These are phyloP conservation scores for Megalops atlanticus DNA, from an alignment of 2,113 vertebrate species.

Conservation along the genomic window DNA sequence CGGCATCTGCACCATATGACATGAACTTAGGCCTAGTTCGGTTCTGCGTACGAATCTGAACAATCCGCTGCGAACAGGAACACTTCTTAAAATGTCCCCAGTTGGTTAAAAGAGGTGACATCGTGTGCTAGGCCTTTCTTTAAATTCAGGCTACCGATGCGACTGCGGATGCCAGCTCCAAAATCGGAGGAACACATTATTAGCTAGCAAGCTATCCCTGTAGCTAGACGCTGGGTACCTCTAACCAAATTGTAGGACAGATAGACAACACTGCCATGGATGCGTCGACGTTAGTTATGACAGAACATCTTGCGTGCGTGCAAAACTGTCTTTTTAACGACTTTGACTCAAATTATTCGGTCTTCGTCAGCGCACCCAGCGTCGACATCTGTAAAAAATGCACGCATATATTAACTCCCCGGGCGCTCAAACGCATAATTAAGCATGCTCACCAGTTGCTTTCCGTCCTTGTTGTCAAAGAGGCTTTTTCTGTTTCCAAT, in stretches of 20 bases:
- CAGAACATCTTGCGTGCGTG: not conserved
- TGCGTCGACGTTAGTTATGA: not conserved
- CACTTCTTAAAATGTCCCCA: not conserved
- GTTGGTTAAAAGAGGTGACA: not conserved
- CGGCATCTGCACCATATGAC: not conserved
- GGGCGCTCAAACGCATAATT: not conserved
- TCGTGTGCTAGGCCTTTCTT: not conserved
- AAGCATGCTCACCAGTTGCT: conserved; percentile 23
- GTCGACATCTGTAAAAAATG: not conserved
- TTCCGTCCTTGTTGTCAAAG: conserved; percentile 10
- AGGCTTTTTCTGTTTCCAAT: not conserved
- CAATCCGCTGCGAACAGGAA: not conserved
- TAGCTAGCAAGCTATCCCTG: not conserved
- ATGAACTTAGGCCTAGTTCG: not conserved
- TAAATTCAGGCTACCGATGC: not conserved
- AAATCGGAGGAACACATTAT: too few species aligned
- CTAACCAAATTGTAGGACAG: not conserved
- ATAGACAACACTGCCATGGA: not conserved
- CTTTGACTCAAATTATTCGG: not conserved
- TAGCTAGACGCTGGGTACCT: not conserved
- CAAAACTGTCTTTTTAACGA: not conserved
- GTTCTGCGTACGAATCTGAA: not conserved
- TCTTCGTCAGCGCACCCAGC: not conserved
- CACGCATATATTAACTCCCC: not conserved
- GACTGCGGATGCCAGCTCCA: not conserved